A percentile compares a stretch with the other conserved stretches of the same genome.
Evolutionary conservation across 2,888 invertebrate genomes (phyloP).

Genomic region (Formica aserva): DNA sequence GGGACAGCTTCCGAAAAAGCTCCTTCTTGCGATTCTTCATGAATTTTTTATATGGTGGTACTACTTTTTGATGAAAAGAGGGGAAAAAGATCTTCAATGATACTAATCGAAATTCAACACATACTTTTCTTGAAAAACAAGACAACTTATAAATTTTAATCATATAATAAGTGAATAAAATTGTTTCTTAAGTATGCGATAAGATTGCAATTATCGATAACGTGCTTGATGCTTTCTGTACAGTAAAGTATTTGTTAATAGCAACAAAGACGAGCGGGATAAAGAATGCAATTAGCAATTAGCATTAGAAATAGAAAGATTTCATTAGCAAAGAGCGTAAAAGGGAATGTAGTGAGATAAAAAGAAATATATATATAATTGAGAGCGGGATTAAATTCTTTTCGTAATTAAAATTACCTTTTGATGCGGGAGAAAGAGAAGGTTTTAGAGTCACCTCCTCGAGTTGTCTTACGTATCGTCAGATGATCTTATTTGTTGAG

Average conservation of each 20-base stretch:
- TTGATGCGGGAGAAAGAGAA: neutral
- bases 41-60: neutral
- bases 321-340: neutral
- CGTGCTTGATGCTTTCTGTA: neutral
- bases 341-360: neutral
- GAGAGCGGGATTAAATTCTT: conserved; percentile 17
- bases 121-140: neutral
- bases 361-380: neutral
- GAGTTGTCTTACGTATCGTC: neutral
- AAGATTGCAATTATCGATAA: neutral
- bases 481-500: conserved; percentile 54
- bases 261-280: neutral
- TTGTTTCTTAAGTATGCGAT: neutral
- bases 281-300: neutral
- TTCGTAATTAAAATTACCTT: conserved; percentile 29
- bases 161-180: neutral
- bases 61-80: neutral
- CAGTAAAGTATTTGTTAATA: conserved; percentile 8
- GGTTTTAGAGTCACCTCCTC: neutral
- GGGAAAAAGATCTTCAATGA: neutral
- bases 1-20: conserved; percentile 11
- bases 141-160: neutral
- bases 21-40: neutral
- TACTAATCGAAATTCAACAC: neutral
- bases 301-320: conserved; percentile 1